Conservation (phyloP, 2,888 invertebrate species). For the Zhengitettix transpicula region DNA sequence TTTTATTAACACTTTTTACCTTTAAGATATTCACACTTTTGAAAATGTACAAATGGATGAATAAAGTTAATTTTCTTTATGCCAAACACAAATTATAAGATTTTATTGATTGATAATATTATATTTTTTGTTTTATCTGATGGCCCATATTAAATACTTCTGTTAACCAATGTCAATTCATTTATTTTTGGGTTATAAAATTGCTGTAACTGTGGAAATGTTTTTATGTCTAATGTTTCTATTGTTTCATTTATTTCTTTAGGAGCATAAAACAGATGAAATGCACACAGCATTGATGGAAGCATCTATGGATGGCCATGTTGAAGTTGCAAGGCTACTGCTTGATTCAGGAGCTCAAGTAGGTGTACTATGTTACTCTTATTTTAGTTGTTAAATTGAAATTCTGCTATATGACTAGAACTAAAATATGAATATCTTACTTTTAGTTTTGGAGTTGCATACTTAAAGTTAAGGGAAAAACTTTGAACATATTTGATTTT, state of each 20-base stretch:
- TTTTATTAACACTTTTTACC: conserved; percentile 8
- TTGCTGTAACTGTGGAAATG: not conserved
- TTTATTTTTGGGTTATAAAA: too few relatives aligned
- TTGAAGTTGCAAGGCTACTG: conserved; percentile 86
- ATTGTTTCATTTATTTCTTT: conserved; percentile 17
- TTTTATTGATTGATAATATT: not conserved
- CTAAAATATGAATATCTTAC: not conserved
- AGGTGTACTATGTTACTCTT: conserved; percentile 1
- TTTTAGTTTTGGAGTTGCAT: not conserved
- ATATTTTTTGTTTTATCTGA: too few relatives aligned
- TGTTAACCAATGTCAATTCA: too few relatives aligned
- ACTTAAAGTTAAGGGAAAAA: not conserved
- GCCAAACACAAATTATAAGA: not conserved
- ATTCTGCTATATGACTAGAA: not conserved
- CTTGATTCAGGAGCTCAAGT: conserved; percentile 92
- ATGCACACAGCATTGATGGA: conserved; percentile 99
- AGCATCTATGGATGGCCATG: conserved; percentile 99
- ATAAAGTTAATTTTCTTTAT: not conserved
- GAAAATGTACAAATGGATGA: not conserved
- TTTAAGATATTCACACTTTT: not conserved
- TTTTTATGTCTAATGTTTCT: not conserved
- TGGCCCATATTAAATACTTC: too few relatives aligned
- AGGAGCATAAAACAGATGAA: conserved; percentile 98
- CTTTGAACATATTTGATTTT: not conserved
- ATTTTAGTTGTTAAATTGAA: not conserved